These are phyloP conservation scores for Smittia sp. DNA, from an alignment of 2,888 invertebrate species.

Conservation along the genomic window DNA sequence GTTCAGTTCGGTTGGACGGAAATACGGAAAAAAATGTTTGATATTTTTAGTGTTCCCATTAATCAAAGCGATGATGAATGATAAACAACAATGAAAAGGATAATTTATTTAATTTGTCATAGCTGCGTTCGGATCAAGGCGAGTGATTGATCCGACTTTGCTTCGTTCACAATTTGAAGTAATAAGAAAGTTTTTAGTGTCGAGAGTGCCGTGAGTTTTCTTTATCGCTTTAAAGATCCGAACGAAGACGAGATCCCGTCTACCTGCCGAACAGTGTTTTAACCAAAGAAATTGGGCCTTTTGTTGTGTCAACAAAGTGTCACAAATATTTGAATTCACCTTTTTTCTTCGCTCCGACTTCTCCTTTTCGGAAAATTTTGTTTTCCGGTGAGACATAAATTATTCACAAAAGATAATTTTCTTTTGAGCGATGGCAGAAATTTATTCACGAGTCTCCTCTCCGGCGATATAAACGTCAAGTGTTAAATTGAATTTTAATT, in stretches of 20 bases:
- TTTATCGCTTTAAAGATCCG: background rate
- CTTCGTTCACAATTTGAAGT: background rate
- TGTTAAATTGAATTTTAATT: conserved; percentile 34
- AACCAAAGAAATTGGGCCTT: background rate
- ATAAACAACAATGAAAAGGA: conserved; percentile 36
- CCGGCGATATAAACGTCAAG: conserved; percentile 10
- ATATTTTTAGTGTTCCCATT: background rate
- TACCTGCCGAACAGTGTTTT: background rate
- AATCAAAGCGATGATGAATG: conserved; percentile 29
- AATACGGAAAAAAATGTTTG: background rate
- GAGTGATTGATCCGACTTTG: background rate
- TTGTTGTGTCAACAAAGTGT: conserved; percentile 39
- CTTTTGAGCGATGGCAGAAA: background rate
- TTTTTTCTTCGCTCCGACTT: background rate
- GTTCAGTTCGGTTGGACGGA: background rate
- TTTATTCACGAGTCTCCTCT: background rate
- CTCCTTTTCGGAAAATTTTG: conserved; percentile 28
- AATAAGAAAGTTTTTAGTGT: background rate
- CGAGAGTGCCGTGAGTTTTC: background rate
- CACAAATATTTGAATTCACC: conserved; percentile 37
- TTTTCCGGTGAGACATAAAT: conserved; percentile 41
- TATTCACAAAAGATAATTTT: conserved; percentile 25
- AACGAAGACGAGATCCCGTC: background rate
- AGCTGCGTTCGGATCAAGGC: background rate
- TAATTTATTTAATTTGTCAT: conserved; percentile 39